Evolutionary conservation across 2,888 invertebrate species (phyloP).

Genomic region (Notodonta dromedarius): DNA sequence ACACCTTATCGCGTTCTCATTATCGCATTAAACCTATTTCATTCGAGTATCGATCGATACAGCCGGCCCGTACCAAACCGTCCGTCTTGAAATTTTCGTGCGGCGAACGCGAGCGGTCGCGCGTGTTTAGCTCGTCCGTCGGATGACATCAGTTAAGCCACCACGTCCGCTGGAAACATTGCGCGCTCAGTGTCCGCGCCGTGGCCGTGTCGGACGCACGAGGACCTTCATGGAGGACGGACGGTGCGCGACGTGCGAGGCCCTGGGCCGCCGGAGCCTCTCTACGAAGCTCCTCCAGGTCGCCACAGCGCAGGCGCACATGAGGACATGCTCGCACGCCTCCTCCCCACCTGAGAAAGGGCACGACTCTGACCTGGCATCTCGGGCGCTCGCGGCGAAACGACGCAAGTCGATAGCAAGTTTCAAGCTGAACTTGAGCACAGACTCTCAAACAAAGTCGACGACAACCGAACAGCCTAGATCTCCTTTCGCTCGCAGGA

Average conservation of each 20-base stretch:
- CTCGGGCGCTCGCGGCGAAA: slow-evolving; percentile 76
- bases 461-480: slow-evolving; percentile 59
- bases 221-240: slow-evolving; percentile 77
- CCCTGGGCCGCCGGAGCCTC: slow-evolving; percentile 74
- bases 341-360: slow-evolving; percentile 60
- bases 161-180: slow-evolving; percentile 78
- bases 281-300: slow-evolving; percentile 77
- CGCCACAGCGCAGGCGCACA: slow-evolving; percentile 80
- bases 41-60: slow-evolving; percentile 74
- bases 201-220: slow-evolving; percentile 79
- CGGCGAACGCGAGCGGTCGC: slow-evolving; percentile 69
- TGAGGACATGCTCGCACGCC: slow-evolving; percentile 71
- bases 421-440: slow-evolving; percentile 68
- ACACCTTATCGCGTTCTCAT: slow-evolving; percentile 78
- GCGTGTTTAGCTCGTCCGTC: slow-evolving; percentile 70
- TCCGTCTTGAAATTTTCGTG: slow-evolving; percentile 72
- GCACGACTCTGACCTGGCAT: slow-evolving; percentile 69
- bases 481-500: slow-evolving; percentile 69
- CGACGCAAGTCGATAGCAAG: slow-evolving; percentile 77
- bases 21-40: slow-evolving; percentile 82
- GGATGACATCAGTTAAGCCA: slow-evolving; percentile 83
- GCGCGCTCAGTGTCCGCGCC: slow-evolving; percentile 79
- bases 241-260: slow-evolving; percentile 79
- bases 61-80: slow-evolving; percentile 52
- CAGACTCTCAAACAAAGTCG: slow-evolving; percentile 61